These are phyloP conservation scores for Lepidochrysops patricia DNA, from an alignment of 2,888 invertebrate genomes.

Conservation along the genomic window DNA sequence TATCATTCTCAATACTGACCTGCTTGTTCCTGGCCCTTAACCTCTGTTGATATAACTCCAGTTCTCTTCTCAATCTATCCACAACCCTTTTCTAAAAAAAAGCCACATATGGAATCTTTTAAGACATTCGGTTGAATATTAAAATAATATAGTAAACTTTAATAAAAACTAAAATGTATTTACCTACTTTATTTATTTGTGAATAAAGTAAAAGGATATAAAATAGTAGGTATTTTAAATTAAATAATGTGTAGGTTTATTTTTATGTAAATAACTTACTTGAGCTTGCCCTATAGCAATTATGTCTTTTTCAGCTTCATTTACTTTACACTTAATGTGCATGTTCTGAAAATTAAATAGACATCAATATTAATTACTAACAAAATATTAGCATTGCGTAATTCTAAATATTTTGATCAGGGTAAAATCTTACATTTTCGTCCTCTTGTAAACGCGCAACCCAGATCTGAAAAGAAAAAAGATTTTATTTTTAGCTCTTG, in stretches of 20 bases:
- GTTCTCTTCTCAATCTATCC: slow-evolving; percentile 70
- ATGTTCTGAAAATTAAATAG: slow-evolving; percentile 58
- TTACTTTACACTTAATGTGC: slow-evolving; percentile 68
- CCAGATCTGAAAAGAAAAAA: slow-evolving; percentile 64
- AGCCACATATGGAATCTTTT: too few species aligned
- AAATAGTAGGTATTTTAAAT: slow-evolving; percentile 10
- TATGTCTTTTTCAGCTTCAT: slow-evolving; percentile 75
- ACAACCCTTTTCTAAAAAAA: slow-evolving; percentile 72
- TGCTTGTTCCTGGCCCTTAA: slow-evolving; percentile 59
- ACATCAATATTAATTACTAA: slow-evolving; percentile 12
- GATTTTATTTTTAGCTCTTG: slow-evolving; percentile 10
- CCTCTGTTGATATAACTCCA: slow-evolving; percentile 70
- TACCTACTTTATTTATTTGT: too few species aligned
- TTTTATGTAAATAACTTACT: slow-evolving; percentile 51
- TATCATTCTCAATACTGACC: slow-evolving; percentile 59
- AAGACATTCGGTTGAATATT: too few species aligned
- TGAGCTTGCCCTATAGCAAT: slow-evolving; percentile 74
- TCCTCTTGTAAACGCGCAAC: slow-evolving; percentile 72
- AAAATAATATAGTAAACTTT: too few species aligned
- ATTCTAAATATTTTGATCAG: slow-evolving; percentile 2
- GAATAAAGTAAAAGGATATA: too few species aligned
- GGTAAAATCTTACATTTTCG: slow-evolving; percentile 53
- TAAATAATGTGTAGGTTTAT: neutral
- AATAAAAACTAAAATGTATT: too few species aligned
- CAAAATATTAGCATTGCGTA: neutral